Percentiles rank a stretch among this genome's conserved stretches.
phyloP scores from a whole-genome alignment of 30 jellyfish, hydroid and myxozoan genomes.

The Clytia hemisphaerica region DNA sequence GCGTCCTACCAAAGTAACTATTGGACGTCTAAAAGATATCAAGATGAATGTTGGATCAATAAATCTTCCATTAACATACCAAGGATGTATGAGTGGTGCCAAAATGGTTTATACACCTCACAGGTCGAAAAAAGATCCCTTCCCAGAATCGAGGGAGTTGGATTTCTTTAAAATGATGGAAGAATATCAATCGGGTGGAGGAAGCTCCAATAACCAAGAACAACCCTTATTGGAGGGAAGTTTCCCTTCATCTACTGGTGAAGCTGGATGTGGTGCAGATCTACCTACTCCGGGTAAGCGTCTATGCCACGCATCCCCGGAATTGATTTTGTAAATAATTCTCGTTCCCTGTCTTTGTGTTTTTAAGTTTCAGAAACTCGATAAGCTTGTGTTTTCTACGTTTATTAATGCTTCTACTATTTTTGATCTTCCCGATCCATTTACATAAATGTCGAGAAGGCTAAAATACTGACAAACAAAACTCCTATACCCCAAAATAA shows the following conservation, averaged over 20 bases:
- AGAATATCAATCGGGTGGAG: no score
- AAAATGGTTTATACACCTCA: slow-evolving; percentile 7
- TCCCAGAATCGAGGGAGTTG: slow-evolving; percentile 7
- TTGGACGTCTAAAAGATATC: slow-evolving; percentile 5
- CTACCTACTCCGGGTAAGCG: slow-evolving; percentile 31
- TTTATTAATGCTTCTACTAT: no score
- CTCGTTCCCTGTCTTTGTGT: no score
- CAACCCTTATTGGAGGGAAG: background rate
- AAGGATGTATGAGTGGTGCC: slow-evolving; percentile 45
- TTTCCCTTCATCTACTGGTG: slow-evolving; percentile 11
- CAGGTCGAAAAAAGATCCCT: background rate
- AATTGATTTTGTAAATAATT: no score
- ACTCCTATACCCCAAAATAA: no score
- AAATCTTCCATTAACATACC: background rate
- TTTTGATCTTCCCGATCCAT: no score
- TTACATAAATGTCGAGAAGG: no score
- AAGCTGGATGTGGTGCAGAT: slow-evolving; percentile 11
- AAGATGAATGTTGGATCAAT: background rate
- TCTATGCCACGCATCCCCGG: no score
- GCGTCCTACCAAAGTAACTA: background rate
- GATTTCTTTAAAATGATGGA: slow-evolving; percentile 20
- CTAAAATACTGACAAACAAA: no score
- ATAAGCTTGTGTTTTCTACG: no score
- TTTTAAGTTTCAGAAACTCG: no score
- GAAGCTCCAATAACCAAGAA: background rate